These are phyloP conservation scores for Leiothrix lutea DNA, from an alignment of 2,113 vertebrate genomes.

Conservation along the genomic window DNA sequence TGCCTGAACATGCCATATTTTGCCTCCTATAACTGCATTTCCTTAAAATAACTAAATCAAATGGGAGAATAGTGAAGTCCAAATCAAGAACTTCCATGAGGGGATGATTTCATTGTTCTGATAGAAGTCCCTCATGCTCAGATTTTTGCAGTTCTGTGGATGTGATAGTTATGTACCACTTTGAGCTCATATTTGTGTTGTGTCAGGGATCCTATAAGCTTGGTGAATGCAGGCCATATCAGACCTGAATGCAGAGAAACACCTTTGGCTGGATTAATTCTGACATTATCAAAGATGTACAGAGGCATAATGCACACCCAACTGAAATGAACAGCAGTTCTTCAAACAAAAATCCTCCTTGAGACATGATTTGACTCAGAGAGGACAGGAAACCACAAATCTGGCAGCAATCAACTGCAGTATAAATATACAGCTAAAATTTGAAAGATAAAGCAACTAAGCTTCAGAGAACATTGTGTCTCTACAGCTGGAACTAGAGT, in stretches of 20 bases:
- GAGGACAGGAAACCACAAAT: not conserved
- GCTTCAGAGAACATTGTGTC: conserved; percentile 2
- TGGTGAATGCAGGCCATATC: not conserved
- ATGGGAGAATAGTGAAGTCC: not conserved
- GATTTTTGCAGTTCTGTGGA: not conserved
- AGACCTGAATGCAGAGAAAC: not conserved
- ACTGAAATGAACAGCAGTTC: not conserved
- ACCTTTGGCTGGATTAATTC: not conserved
- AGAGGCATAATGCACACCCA: not conserved
- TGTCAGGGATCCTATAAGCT: not conserved
- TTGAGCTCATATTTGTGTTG: not conserved
- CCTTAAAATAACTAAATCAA: not conserved
- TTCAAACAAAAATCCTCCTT: not conserved
- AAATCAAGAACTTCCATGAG: not conserved
- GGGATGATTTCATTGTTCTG: not conserved
- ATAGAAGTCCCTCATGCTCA: not conserved
- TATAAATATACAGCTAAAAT: not conserved
- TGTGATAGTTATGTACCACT: not conserved
- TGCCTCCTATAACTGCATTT: not conserved
- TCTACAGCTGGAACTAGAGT: not conserved
- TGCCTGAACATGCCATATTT: not conserved
- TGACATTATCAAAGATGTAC: not conserved
- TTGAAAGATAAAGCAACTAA: conserved; percentile 6
- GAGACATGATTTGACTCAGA: not conserved
- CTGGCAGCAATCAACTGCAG: not conserved